Base-by-base conservation (phyloP, 2,888 invertebrate species). In the Scaptomyza parva region DNA sequence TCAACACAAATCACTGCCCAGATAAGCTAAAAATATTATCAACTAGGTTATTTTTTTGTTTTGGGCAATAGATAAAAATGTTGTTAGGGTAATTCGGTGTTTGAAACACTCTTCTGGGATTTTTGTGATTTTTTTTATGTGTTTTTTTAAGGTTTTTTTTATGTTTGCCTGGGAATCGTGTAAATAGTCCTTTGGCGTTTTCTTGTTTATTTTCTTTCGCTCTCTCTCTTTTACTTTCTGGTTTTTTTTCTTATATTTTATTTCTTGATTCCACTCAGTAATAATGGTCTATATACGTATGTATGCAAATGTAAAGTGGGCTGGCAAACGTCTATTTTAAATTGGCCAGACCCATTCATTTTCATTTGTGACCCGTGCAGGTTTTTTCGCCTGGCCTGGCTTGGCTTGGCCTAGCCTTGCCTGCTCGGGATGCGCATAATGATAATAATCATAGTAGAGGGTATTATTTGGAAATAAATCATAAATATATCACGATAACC, bases 121-220 rank as follows among this genome's bases (percentile, higher is more conserved):
- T 60, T 44, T 44, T 14, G 22, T n/a, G 37, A 22, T 12, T 39
- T 24, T n/a, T n/a, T n/a, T n/a, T n/a, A n/a, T n/a, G n/a, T n/a
- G n/a, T n/a, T n/a, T n/a, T n/a, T n/a, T n/a, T n/a, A n/a, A n/a
- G 44, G n/a, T n/a, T n/a, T n/a, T n/a, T n/a, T n/a, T n/a, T n/a
- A n/a, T n/a, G n/a, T n/a, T n/a, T n/a, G n/a, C 26, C 39, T n/a
- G 20, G 33, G 22, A 37, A 48, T 62, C 6, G 58, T 74, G 80
- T 67, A 67, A 79, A 79, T 55, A 74, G 59, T 58, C 79, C 65
- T 64, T 51, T 63, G n/a, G n/a, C n/a, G n/a, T 59, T 57, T 35
- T 45, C 12, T 33, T 45, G 33, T 53, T 59, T 30, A 54, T 26
- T 8, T 9, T 8, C 30, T 12, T 12, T 4, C 30, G n/a, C 30